Evolutionary conservation across 1,140 invertebrate species (phyloP).

Genomic region (Charaxes varanes): DNA sequence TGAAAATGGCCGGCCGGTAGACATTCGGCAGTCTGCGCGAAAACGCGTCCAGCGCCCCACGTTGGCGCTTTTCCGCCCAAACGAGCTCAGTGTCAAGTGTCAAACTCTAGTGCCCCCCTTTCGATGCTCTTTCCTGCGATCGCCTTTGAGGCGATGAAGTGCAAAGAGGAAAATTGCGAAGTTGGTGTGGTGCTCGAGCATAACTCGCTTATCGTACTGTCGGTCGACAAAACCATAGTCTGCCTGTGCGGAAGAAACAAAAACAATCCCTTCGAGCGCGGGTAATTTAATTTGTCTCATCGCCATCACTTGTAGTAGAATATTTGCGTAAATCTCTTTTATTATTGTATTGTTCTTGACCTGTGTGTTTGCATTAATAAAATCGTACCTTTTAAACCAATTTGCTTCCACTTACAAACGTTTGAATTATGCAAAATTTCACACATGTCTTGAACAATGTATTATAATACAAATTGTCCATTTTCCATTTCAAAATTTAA

Average conservation of each 20-base stretch:
- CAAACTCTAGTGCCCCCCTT: constrained; percentile 48
- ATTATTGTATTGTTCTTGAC: too few relatives aligned
- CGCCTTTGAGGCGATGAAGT: constrained; percentile 72
- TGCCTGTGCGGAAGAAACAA: constrained; percentile 66
- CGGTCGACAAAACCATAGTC: constrained; percentile 70
- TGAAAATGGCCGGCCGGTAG: constrained; percentile 48
- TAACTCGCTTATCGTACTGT: constrained; percentile 70
- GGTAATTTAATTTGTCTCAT: too few relatives aligned
- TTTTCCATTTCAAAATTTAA: too few relatives aligned
- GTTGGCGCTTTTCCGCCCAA: constrained; percentile 35
- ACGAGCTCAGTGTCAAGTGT: constrained; percentile 43
- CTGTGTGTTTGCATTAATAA: too few relatives aligned
- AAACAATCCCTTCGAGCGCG: constrained; percentile 66
- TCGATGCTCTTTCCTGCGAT: constrained; percentile 70
- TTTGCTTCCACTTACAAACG: too few relatives aligned
- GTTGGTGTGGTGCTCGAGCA: constrained; percentile 69
- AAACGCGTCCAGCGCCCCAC: constrained; percentile 43
- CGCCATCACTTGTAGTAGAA: too few relatives aligned
- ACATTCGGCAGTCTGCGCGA: constrained; percentile 59
- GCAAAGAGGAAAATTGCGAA: constrained; percentile 73
- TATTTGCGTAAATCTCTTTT: too few relatives aligned
- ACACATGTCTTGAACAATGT: too few relatives aligned
- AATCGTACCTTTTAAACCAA: too few relatives aligned
- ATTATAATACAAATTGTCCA: too few relatives aligned
- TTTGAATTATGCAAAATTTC: too few relatives aligned